These are phyloP conservation scores for Pygoscelis antarcticus DNA, from an alignment of 2,113 vertebrate genomes.

Conservation along the genomic window DNA sequence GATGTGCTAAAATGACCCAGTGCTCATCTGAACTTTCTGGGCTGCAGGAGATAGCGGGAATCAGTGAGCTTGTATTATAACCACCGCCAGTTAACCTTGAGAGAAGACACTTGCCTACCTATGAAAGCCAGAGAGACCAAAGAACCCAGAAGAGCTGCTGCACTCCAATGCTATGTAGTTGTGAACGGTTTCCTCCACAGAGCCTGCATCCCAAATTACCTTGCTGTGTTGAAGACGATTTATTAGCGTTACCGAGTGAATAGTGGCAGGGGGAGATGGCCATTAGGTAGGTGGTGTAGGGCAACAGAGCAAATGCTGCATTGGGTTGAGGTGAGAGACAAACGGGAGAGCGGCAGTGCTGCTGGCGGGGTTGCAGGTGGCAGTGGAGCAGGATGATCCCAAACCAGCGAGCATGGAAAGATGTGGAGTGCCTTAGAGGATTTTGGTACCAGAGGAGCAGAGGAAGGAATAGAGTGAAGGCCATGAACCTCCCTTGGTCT, in stretches of 20 bases:
- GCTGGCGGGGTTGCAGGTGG: background rate
- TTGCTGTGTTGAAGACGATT: background rate
- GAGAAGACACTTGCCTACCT: background rate
- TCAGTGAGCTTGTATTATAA: background rate
- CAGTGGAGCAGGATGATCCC: background rate
- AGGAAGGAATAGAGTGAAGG: background rate
- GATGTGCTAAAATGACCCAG: background rate
- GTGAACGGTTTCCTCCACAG: background rate
- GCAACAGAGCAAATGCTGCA: background rate
- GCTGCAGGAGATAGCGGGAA: background rate
- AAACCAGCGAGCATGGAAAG: rapidly evolving
- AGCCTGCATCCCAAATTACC: background rate
- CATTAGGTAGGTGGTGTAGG: background rate
- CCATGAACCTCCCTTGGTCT: background rate
- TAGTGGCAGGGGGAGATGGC: background rate
- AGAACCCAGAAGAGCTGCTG: background rate
- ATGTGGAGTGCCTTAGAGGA: background rate
- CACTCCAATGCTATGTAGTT: background rate
- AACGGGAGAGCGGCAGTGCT: background rate
- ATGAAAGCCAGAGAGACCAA: background rate
- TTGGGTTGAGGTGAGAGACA: background rate
- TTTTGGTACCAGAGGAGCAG: background rate
- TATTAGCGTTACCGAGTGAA: background rate
- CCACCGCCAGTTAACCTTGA: background rate
- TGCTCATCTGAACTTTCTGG: background rate